A percentile compares a stretch with the other conserved stretches of the same genome.
Evolutionary conservation across 53 echinoderm and acorn worm genomes (phyloP).

Genomic region (Echinometra lucunter): DNA sequence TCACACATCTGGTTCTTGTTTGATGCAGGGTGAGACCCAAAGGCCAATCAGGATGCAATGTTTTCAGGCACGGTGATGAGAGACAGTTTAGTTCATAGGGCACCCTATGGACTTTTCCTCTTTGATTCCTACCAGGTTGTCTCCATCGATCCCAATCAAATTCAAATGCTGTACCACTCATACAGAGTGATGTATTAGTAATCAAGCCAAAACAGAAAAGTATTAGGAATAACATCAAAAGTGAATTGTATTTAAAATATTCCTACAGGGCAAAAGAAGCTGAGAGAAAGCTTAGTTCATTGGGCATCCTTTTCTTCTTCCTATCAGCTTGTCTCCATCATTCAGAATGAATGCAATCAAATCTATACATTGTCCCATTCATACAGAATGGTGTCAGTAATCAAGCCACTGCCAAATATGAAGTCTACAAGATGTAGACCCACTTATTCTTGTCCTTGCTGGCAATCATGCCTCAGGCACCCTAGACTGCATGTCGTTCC

Average conservation of each 20-base stretch:
- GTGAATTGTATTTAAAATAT: not conserved
- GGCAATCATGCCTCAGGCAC: not conserved
- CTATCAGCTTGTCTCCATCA: not conserved
- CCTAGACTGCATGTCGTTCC: no score
- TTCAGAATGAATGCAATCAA: not conserved
- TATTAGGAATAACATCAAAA: not conserved
- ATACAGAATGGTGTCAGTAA: not conserved
- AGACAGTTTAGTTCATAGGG: conserved; percentile 53
- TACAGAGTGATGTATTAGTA: conserved; percentile 20
- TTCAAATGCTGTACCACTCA: conserved; percentile 17
- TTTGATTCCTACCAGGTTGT: not conserved
- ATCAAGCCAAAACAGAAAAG: not conserved
- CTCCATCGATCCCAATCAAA: not conserved
- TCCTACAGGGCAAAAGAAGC: not conserved
- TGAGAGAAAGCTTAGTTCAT: not conserved
- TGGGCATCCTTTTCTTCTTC: not conserved
- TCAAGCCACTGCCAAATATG: not conserved
- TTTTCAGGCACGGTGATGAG: conserved; percentile 8
- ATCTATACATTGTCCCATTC: not conserved
- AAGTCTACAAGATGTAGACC: not conserved
- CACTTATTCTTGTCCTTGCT: not conserved
- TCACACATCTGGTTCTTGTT: conserved; percentile 47
- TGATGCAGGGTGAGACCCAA: not conserved
- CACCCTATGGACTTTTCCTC: conserved; percentile 34
- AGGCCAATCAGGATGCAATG: not conserved